Conservation (phyloP, 2,797 vertebrate genomes). For the Rousettus madagascariensis region DNA sequence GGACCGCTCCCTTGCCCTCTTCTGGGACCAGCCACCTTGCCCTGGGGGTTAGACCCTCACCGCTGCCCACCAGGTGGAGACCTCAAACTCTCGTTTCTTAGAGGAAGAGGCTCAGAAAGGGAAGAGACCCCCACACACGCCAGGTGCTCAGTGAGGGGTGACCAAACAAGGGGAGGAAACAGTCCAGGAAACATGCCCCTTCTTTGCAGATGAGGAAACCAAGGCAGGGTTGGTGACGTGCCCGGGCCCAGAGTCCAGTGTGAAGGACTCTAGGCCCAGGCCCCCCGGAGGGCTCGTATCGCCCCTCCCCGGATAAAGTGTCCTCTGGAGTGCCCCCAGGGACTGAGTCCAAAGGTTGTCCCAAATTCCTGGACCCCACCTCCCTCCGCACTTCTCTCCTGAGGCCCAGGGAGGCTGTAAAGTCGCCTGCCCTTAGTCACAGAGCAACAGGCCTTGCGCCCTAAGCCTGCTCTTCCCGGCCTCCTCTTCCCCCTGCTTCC, state of each 20-base stretch:
- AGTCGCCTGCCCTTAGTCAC: neutral
- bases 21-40: neutral
- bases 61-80: neutral
- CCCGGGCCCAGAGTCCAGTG: neutral
- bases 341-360: constrained; percentile 10
- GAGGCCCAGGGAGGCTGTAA: neutral
- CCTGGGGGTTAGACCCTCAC: neutral
- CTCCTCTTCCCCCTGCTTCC: too few relatives aligned
- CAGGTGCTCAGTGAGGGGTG: neutral
- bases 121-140: fast-evolving
- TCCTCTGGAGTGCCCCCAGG: constrained; percentile 16
- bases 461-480: neutral
- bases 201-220: neutral
- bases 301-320: constrained; percentile 37
- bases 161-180: neutral
- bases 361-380: constrained; percentile 34
- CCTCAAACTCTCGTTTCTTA: neutral
- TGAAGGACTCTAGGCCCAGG: neutral
- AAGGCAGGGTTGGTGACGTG: neutral
- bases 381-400: neutral
- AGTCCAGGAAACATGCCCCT: neutral
- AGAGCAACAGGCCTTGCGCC: neutral
- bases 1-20: neutral
- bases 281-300: neutral
- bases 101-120: neutral